Evolutionary conservation across 1,140 invertebrate species (phyloP).

Genomic region (Antheraea mylitta): DNA sequence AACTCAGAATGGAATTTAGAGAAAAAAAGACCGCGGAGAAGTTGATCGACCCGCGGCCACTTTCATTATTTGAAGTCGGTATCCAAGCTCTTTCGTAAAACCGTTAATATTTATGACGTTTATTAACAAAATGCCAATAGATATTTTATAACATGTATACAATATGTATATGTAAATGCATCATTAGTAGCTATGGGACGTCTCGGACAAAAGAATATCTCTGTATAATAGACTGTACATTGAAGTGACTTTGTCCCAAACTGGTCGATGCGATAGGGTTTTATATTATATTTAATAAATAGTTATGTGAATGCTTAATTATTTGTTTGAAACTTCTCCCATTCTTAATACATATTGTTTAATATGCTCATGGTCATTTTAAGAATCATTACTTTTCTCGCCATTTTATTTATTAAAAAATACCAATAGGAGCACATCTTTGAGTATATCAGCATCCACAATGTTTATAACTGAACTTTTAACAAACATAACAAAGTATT

Average conservation of each 20-base stretch:
- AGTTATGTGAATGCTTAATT: too few species aligned
- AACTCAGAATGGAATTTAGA: constrained; percentile 34
- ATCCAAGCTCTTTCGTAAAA: background rate
- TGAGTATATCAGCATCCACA: too few species aligned
- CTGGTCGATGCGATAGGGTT: background rate
- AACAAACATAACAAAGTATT: too few species aligned
- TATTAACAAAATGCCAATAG: constrained; percentile 1
- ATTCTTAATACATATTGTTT: too few species aligned
- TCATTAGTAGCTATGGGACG: background rate
- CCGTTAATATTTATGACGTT: background rate
- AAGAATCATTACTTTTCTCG: too few species aligned
- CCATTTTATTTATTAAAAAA: too few species aligned
- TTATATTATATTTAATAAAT: background rate
- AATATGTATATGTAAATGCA: background rate
- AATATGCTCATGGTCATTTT: too few species aligned
- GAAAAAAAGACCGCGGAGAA: constrained; percentile 29
- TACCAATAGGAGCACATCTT: too few species aligned
- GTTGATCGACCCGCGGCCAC: constrained; percentile 29
- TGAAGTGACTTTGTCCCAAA: background rate
- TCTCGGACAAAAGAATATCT: background rate
- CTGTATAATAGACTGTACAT: background rate
- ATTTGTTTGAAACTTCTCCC: too few species aligned
- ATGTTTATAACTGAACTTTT: too few species aligned
- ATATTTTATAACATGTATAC: background rate
- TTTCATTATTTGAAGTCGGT: background rate